phyloP scores from a whole-genome alignment of 2,797 vertebrate species.

The Betta splendens region DNA sequence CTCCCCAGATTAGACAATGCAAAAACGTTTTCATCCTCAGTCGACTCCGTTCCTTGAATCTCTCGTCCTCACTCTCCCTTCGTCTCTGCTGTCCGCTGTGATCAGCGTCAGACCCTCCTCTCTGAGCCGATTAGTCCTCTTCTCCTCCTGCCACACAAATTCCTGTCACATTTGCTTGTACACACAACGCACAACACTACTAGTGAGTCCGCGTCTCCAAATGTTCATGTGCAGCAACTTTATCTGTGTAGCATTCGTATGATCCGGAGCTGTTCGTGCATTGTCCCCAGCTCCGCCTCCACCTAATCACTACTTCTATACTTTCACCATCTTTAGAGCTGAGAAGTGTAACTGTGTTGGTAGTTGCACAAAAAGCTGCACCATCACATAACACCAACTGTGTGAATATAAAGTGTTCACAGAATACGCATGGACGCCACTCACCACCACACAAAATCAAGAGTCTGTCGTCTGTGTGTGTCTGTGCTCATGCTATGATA shows the following conservation, averaged over 20 bases:
- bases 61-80: constrained; percentile 44
- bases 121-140: constrained; percentile 57
- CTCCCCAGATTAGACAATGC: constrained; percentile 24
- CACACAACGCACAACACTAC: constrained; percentile 11
- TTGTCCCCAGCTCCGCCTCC: constrained; percentile 32
- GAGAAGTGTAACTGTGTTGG: constrained; percentile 11
- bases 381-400: neutral
- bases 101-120: constrained; percentile 56
- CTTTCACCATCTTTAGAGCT: constrained; percentile 36
- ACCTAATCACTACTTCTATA: constrained; percentile 55
- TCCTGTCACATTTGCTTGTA: constrained; percentile 33
- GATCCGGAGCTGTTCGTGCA: constrained; percentile 1
- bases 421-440: no score
- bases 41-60: constrained; percentile 32
- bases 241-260: no score
- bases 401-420: no score
- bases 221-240: no score
- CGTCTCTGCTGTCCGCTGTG: constrained; percentile 51
- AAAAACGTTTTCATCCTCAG: constrained; percentile 32
- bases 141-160: constrained; percentile 50
- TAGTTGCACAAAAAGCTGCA: neutral
- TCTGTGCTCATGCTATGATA: constrained; percentile 14
- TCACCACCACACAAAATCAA: constrained; percentile 8
- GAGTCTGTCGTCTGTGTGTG: neutral
- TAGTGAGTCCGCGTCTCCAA: constrained; percentile 14